These are phyloP conservation scores for Halichoeres trimaculatus DNA, from an alignment of 2,113 vertebrate genomes.

Conservation along the genomic window DNA sequence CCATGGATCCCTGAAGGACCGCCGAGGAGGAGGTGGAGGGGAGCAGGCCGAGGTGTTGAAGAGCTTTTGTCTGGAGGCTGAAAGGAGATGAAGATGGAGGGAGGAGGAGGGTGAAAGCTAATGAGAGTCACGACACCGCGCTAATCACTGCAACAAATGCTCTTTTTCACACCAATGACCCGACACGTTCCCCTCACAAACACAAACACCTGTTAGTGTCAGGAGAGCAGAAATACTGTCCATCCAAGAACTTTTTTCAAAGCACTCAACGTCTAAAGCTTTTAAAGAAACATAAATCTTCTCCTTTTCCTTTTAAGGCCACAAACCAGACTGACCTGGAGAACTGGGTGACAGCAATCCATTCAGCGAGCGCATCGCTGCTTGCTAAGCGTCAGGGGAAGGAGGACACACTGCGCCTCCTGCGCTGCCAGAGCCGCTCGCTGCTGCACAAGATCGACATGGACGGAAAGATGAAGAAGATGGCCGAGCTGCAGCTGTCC, in stretches of 20 bases:
- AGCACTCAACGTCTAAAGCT: too few relatives aligned
- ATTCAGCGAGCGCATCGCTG: conserved; percentile 92
- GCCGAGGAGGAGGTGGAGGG: background rate
- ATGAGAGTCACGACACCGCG: conserved; percentile 30
- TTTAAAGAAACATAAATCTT: background rate
- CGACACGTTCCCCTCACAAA: background rate
- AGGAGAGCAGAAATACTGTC: background rate
- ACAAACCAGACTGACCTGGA: conserved; percentile 93
- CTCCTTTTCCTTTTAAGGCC: conserved; percentile 77
- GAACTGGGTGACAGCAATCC: conserved; percentile 95
- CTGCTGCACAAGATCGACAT: conserved; percentile 94
- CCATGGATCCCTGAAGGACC: background rate
- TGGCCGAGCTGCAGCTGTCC: conserved; percentile 93
- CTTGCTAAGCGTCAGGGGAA: conserved; percentile 90
- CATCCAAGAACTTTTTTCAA: too few relatives aligned
- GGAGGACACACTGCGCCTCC: conserved; percentile 90
- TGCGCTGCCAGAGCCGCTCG: conserved; percentile 86
- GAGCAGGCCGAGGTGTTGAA: background rate
- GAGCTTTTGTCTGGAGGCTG: conserved; percentile 23
- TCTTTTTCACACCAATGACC: conserved; percentile 15
- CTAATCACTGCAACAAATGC: conserved; percentile 54
- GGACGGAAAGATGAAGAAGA: conserved; percentile 97
- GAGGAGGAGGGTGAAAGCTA: conserved; percentile 28
- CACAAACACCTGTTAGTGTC: background rate
- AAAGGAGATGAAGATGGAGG: conserved; percentile 13